A percentile compares a stretch with the other conserved stretches of the same genome.
Conservation (phyloP, 2,113 vertebrate species). For the Apistogramma diplotaenia region DNA sequence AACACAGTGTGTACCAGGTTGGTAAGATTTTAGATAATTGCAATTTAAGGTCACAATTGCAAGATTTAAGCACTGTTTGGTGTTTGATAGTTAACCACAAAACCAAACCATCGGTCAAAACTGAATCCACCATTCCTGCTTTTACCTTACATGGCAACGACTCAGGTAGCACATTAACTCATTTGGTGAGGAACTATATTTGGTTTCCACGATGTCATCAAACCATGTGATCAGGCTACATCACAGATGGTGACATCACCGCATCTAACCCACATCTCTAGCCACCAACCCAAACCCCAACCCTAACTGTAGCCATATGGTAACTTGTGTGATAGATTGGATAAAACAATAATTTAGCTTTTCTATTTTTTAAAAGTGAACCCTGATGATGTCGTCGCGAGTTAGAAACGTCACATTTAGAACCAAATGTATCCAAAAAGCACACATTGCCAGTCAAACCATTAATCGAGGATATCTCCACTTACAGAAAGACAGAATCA, state of each 20-base stretch:
- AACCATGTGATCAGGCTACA: too few species aligned
- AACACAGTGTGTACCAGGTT: background rate
- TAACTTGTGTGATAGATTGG: too few species aligned
- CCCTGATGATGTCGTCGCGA: background rate
- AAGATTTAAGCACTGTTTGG: background rate
- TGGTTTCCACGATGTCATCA: background rate
- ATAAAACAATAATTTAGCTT: background rate
- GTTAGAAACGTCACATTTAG: background rate
- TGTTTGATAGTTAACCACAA: background rate
- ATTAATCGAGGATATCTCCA: background rate
- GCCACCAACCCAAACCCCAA: too few species aligned
- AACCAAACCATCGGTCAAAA: background rate
- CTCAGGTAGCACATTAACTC: background rate
- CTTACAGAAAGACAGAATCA: background rate
- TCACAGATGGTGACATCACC: too few species aligned
- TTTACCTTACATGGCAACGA: background rate
- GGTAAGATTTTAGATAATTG: background rate
- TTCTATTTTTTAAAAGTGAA: background rate
- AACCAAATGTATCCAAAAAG: background rate
- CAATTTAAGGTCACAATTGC: background rate
- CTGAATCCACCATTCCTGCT: background rate
- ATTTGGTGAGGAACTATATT: background rate
- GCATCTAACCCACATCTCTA: too few species aligned
- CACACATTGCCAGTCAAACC: background rate
- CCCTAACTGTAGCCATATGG: too few species aligned